Base-by-base conservation (phyloP, 2,888 invertebrate species). In the Ectropis crepuscularia region DNA sequence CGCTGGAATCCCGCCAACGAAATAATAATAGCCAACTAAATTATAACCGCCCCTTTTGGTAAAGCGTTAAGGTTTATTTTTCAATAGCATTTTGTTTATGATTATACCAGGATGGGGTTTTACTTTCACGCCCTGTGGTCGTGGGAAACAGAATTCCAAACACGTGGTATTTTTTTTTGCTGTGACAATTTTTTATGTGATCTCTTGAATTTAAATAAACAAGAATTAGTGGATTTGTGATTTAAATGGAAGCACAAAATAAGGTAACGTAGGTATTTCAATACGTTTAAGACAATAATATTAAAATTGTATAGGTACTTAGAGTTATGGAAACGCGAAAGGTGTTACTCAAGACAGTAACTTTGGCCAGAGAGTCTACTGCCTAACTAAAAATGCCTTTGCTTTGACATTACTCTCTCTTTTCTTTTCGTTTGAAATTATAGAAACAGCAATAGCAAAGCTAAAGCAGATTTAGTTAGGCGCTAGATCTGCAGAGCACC, bases 71-170 rank as follows among this genome's bases (percentile, higher is more conserved):
- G 48, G 55, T 50, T 11, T 7, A 58, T 53, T 41, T 57, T 69
- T 6, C 41, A 46, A 50, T 51, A 28, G n/a, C 10, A 0, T 12
- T 11, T 48, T n/a, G 51, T 54, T 45, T 10, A 38, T 36, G 12
- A 46, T 45, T 51, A 38, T 16, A 2, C 8, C 12, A 5, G 5
- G 9, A 39, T 37, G 62, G 63, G 61, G 68, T 65, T 63, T 74
- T 73, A 70, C 67, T 78, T 76, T 74, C 71, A 78, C 73, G 74
- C 71, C 66, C 62, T 65, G 69, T 71, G 73, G 73, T 67, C 73
- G 76, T 75, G 77, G 69, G 74, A 71, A 62, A 50, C 57, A 50
- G 58, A 64, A 67, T 64, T 74, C 69, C 53, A 7, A 59, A 67
- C 67, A 74, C 78, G 79, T 77, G 79, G 69, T 78, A 71, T 73